A percentile compares a stretch with the other conserved stretches of the same genome.
Conservation (phyloP, 2,888 invertebrate genomes). For the Pemphredon lugubris region DNA sequence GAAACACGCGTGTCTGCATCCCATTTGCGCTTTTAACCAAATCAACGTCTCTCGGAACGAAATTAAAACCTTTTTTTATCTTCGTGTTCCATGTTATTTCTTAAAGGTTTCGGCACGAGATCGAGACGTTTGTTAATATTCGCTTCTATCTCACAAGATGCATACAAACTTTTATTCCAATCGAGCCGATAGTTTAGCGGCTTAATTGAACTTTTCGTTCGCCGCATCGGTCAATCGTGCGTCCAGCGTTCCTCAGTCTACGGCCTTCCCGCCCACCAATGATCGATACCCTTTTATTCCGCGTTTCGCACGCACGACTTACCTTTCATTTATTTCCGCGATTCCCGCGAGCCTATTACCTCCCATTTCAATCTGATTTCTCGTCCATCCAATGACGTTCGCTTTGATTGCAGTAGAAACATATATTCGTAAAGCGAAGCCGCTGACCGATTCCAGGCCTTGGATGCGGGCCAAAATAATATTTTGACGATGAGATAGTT, state of each 20-base stretch:
- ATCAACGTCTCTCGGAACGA: too few relatives aligned
- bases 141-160: too few relatives aligned
- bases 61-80: too few relatives aligned
- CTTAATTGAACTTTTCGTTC: too few relatives aligned
- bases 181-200: too few relatives aligned
- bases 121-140: too few relatives aligned
- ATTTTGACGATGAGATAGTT: conserved; percentile 52
- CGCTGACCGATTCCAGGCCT: conserved; percentile 22
- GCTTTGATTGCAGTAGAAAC: conserved; percentile 37
- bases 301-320: conserved; percentile 38
- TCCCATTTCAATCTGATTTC: conserved; percentile 34
- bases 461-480: conserved; percentile 59
- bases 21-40: too few relatives aligned
- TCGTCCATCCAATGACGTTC: conserved; percentile 23
- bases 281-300: conserved; percentile 16
- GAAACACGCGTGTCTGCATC: too few relatives aligned
- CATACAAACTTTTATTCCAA: too few relatives aligned
- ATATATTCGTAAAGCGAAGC: conserved; percentile 29
- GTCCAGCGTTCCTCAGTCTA: neutral
- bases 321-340: neutral
- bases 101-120: too few relatives aligned
- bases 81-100: too few relatives aligned
- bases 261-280: neutral
- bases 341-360: conserved; percentile 12
- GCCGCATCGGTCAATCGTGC: neutral